phyloP scores from a whole-genome alignment of 2,888 invertebrate genomes.

The Hypomecis punctinalis region DNA sequence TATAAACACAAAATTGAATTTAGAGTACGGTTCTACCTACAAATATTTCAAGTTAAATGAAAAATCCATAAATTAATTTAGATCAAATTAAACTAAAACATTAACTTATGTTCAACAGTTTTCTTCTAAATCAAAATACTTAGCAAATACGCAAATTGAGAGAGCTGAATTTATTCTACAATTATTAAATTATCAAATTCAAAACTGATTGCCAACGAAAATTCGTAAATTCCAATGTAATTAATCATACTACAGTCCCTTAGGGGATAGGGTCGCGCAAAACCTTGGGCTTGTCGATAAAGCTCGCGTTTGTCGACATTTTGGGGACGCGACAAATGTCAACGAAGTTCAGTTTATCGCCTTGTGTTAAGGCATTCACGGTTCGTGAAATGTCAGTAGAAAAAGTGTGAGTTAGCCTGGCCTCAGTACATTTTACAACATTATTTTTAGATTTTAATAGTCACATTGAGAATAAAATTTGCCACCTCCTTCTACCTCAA shows the following conservation, averaged over 20 bases:
- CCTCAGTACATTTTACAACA: too few species aligned
- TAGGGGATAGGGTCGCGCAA: conserved; percentile 36
- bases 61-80: too few species aligned
- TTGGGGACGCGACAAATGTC: conserved; percentile 18
- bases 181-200: conserved; percentile 53
- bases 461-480: too few species aligned
- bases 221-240: conserved; percentile 56
- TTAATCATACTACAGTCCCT: conserved; percentile 59
- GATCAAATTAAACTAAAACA: too few species aligned
- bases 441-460: too few species aligned
- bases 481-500: too few species aligned
- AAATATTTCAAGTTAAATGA: too few species aligned
- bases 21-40: neutral
- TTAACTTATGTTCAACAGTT: neutral
- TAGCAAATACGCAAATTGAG: conserved; percentile 44
- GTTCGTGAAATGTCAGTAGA: neutral
- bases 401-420: too few species aligned
- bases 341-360: conserved; percentile 6
- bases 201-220: conserved; percentile 53
- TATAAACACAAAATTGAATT: conserved; percentile 26
- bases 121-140: conserved; percentile 23
- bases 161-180: conserved; percentile 43
- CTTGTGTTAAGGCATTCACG: neutral
- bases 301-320: conserved; percentile 22
- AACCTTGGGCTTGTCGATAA: conserved; percentile 34